Evolutionary conservation across 2,113 vertebrate species (phyloP).

Genomic region (Acrocephalus arundinaceus): DNA sequence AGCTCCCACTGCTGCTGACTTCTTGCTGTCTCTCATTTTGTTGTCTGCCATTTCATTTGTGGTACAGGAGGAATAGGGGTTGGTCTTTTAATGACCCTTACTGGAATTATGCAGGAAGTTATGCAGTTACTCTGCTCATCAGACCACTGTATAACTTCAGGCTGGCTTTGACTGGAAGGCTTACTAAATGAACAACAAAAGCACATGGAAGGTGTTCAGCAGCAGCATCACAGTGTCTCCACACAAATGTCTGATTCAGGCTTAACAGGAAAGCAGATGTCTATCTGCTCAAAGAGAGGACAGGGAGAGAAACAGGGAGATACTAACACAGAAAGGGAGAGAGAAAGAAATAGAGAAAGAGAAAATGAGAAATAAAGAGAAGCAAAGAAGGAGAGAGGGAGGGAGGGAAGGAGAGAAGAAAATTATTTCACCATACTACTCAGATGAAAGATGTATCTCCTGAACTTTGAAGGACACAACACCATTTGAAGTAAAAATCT

Average conservation of each 20-base stretch:
- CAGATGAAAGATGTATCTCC: neutral
- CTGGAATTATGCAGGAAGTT: neutral
- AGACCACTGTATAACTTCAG: neutral
- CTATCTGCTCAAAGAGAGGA: neutral
- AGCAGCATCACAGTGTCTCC: neutral
- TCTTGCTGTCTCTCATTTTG: neutral
- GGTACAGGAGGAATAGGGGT: neutral
- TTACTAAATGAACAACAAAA: slow-evolving; percentile 12
- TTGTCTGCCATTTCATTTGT: slow-evolving; percentile 21
- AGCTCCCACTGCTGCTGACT: neutral
- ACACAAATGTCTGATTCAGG: neutral
- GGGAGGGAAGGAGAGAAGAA: neutral
- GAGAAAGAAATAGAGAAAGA: neutral
- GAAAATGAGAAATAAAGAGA: neutral
- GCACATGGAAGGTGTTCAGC: neutral
- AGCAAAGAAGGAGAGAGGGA: neutral
- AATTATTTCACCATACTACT: neutral
- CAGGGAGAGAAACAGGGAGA: neutral
- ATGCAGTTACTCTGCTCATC: neutral
- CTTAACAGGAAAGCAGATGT: neutral
- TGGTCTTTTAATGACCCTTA: slow-evolving; percentile 5
- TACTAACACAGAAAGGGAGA: neutral
- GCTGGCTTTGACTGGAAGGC: slow-evolving; percentile 5
- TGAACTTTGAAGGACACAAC: neutral
- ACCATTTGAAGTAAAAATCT: neutral